phyloP scores from a whole-genome alignment of 2,797 vertebrate genomes.

The Meda fulgida region DNA sequence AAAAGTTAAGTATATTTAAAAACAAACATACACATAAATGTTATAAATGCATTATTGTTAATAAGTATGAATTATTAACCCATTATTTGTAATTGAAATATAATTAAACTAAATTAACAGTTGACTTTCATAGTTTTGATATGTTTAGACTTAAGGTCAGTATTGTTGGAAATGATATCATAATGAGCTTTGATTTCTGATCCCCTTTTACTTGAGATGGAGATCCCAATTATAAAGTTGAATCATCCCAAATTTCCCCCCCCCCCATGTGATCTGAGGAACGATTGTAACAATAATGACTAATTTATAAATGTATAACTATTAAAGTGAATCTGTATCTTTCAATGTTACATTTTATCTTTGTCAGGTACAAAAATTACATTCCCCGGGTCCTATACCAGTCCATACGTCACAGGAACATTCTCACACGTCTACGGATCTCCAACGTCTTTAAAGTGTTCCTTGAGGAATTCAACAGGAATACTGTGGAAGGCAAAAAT shows the following conservation, averaged over 20 bases:
- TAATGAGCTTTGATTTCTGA: not conserved
- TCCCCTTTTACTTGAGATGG: too few relatives aligned
- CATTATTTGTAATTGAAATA: not conserved
- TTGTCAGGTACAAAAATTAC: conserved; percentile 82
- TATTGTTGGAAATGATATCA: not conserved
- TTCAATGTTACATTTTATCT: not conserved
- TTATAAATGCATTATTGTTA: not conserved
- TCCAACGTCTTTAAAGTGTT: conserved; percentile 87
- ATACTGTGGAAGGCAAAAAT: conserved; percentile 80
- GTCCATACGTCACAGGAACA: conserved; percentile 83
- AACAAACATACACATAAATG: not conserved
- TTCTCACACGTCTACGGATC: conserved; percentile 84
- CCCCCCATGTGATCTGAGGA: not conserved
- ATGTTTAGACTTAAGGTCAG: not conserved
- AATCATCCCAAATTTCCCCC: not conserved
- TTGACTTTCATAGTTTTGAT: not conserved
- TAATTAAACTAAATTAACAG: not conserved
- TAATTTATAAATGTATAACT: too few relatives aligned
- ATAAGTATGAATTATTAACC: not conserved
- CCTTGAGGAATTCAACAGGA: conserved; percentile 86
- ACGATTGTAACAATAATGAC: too few relatives aligned
- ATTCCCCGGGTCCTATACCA: conserved; percentile 83
- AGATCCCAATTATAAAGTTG: not conserved
- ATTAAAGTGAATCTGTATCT: not conserved
- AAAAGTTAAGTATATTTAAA: not conserved